phyloP scores from a whole-genome alignment of 2,888 invertebrate species.

The Ectobius pallidus region DNA sequence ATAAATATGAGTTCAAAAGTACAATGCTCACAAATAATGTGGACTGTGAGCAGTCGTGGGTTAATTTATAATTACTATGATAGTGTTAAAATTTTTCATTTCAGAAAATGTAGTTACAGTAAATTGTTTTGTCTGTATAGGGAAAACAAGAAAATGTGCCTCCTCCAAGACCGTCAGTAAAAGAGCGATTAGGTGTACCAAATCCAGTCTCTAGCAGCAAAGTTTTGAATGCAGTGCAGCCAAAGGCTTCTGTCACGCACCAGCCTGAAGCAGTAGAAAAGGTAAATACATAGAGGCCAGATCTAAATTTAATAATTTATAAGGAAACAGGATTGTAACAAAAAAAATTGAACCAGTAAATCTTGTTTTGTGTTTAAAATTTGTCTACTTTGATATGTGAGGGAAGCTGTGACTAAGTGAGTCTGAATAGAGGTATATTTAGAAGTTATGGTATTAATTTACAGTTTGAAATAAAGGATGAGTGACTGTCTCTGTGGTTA shows the following conservation, averaged over 20 bases:
- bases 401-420: not conserved
- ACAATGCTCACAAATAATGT: too few species aligned
- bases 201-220: constrained; percentile 24
- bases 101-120: not conserved
- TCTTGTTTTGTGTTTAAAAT: too few species aligned
- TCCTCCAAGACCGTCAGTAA: constrained; percentile 53
- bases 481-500: too few species aligned
- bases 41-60: too few species aligned
- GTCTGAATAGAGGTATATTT: too few species aligned
- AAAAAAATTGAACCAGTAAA: not conserved
- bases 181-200: constrained; percentile 59
- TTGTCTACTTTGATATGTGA: not conserved
- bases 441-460: not conserved
- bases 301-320: not conserved
- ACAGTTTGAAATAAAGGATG: not conserved
- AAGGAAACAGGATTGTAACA: not conserved
- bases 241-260: constrained; percentile 24
- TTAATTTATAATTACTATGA: too few species aligned
- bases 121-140: constrained; percentile 49
- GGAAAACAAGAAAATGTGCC: constrained; percentile 67
- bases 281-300: constrained; percentile 48
- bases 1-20: too few species aligned
- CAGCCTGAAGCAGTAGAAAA: constrained; percentile 51
- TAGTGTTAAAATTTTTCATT: too few species aligned
- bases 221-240: constrained; percentile 32